Evolutionary conservation across 2,797 vertebrate species (phyloP).

Genomic region (Cryptoblepharus egeriae): DNA sequence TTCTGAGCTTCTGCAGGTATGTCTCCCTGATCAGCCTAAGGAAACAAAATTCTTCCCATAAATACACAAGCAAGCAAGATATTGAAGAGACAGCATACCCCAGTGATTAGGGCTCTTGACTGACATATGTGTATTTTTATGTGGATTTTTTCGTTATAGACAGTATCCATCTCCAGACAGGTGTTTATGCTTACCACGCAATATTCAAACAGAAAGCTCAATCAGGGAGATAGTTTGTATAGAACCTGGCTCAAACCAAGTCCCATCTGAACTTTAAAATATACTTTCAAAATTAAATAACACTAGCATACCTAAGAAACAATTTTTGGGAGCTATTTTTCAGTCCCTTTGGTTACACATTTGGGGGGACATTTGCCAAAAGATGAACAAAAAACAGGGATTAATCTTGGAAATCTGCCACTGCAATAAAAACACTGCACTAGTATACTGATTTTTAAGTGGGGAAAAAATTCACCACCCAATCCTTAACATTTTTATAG

Average conservation of each 20-base stretch:
- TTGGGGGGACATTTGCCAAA: background rate
- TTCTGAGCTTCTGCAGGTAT: conserved; percentile 83
- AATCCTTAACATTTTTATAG: conserved; percentile 28
- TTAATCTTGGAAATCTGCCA: background rate
- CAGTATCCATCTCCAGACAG: background rate
- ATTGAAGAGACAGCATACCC: too few relatives aligned
- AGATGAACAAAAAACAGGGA: background rate
- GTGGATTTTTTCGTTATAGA: background rate
- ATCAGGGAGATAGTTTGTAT: background rate
- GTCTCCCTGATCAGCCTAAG: conserved; percentile 88
- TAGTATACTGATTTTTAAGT: conserved; percentile 22
- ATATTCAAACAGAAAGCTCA: background rate
- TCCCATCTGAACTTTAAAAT: background rate
- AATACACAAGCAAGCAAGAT: background rate
- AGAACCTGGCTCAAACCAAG: background rate
- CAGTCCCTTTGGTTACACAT: background rate
- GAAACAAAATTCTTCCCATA: conserved; percentile 24
- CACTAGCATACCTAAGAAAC: background rate
- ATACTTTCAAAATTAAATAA: background rate
- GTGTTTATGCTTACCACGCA: background rate
- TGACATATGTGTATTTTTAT: background rate
- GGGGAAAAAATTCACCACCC: conserved; percentile 21
- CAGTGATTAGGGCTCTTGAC: too few relatives aligned
- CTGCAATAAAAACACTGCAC: conserved; percentile 18
- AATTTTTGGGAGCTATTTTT: background rate